These are phyloP conservation scores for Pogonomyrmex barbatus DNA, from an alignment of 1,140 invertebrate genomes.

Conservation along the genomic window DNA sequence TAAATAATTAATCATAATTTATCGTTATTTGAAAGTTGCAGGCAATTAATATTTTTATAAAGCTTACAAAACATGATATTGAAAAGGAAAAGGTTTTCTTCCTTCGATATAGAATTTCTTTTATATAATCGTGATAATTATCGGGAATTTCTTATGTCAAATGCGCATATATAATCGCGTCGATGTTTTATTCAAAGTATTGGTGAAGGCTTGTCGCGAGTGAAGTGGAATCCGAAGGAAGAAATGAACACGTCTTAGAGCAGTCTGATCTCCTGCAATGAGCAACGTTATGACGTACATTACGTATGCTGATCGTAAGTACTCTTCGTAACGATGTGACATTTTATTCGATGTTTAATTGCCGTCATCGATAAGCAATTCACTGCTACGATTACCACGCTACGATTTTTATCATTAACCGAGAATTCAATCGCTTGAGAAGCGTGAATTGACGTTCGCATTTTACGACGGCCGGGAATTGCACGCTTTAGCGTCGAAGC, in stretches of 20 bases:
- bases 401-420: slow-evolving; percentile 4
- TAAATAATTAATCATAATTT: not conserved
- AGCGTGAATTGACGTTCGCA: slow-evolving; percentile 18
- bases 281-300: slow-evolving; percentile 7
- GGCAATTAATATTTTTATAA: not conserved
- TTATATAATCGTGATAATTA: slow-evolving; percentile 5
- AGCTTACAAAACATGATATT: not conserved
- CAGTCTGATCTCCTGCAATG: not conserved
- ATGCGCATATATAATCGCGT: not conserved
- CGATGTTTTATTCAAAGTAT: slow-evolving; percentile 15
- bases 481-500: not conserved
- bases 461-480: slow-evolving; percentile 35
- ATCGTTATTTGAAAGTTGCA: not conserved
- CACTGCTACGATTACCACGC: not conserved
- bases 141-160: not conserved
- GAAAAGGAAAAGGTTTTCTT: not conserved
- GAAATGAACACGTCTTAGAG: not conserved
- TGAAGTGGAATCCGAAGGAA: slow-evolving; percentile 4
- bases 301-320: slow-evolving; percentile 4
- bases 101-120: not conserved
- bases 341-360: slow-evolving; percentile 39
- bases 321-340: slow-evolving; percentile 11
- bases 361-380: slow-evolving; percentile 4
- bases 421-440: slow-evolving; percentile 18
- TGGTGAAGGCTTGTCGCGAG: not conserved